Evolutionary conservation across 2,113 vertebrate species (phyloP), one percentile per base, ranked within the genome.

Genomic region (Talpa occidentalis): DNA sequence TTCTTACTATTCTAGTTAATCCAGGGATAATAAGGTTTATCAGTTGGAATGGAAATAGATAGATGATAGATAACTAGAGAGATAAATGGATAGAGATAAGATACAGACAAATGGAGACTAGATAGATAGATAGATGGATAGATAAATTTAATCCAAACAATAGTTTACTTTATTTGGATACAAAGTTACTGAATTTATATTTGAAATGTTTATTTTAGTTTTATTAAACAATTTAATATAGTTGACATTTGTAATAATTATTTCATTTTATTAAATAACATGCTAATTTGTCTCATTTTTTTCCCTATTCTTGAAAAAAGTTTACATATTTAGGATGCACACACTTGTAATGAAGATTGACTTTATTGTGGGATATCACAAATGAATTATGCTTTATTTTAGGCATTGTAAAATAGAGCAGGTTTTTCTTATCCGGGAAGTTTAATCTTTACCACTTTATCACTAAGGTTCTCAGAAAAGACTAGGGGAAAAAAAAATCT

Each of bases 401-500:
- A 42, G 15, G 35, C 12, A 86, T 64, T 44, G 32, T 66, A 93
- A 90, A 93, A 74, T 62, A 76, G 42, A 80, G 11, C 3, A 85
- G 10, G 1, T 26, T 88, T 28, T 56, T 11, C 3, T 81, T 93
- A 28, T 80, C 37, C 44, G 85, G 4, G 3, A 35, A 73, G 5
- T 74, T 96, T 88, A 32, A 4, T 64, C 54, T 84, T 84, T 80
- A 87, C 81, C 2, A n/a, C 1, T 67, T 94, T 83, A 67, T 70
- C 32, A 64, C 21, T 78, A 3, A 96, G 86, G 35, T 76, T 62
- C 79, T 92, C 22, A 74, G 67, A 74, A 84, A 81, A 88, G 4
- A 80, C 73, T 28, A 70, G 21, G n/a, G 6, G 19, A 28, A 7
- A 44, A 52, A 62, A 74, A n/a, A 32, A 10, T 64, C 19, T 64